Evolutionary conservation across 2,797 vertebrate species (phyloP), one percentile per base, ranked within the genome.

Genomic region (Chelon labrosus): DNA sequence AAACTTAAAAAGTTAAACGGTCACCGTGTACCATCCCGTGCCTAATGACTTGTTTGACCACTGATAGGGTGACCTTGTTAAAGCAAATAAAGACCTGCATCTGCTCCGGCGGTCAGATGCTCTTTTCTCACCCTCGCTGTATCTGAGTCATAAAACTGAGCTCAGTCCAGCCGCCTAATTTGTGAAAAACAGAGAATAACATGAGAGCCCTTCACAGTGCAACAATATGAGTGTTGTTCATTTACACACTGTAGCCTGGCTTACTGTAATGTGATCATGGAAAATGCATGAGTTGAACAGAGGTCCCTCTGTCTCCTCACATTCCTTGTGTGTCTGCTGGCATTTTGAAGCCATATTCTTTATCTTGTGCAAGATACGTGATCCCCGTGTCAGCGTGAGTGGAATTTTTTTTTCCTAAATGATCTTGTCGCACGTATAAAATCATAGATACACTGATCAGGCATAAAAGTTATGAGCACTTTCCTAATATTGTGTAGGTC

Each of bases 261-360:
- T 55, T 42, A 70, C 70, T 85, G 90, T 88, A 90, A 91, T 61
- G 68, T 58, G 86, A 90, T 83, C 86, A 65, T 80, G 78, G 75
- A 86, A 86, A 87, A 85, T 84, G 82, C 75, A 77, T 56, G 82
- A 85, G 64, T 59, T 59, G 4, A 75, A 92, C 89, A 91, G 82
- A 86, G 74, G 59, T 57, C 62, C 75, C 73, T 90, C 83, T 93
- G 87, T 91, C 64, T 82, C 68, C 59, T 17, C 64, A 68, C 60
- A 82, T 77, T 90, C 82, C 42, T 87, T 44, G 27, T 74, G 54
- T 80, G 69, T 73, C 70, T 72, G 49, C 31, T 65, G 77, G 56
- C 44, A 84, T 83, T 83, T 72, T 17, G 25, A 58, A 64, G 49
- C 12, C 19, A 1, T 53, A 78, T 61, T 68, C 67, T 78, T 64